Percentiles rank a stretch among this genome's conserved stretches.
Evolutionary conservation across 2,888 invertebrate genomes (phyloP).

Genomic region (Auanema sp.): DNA sequence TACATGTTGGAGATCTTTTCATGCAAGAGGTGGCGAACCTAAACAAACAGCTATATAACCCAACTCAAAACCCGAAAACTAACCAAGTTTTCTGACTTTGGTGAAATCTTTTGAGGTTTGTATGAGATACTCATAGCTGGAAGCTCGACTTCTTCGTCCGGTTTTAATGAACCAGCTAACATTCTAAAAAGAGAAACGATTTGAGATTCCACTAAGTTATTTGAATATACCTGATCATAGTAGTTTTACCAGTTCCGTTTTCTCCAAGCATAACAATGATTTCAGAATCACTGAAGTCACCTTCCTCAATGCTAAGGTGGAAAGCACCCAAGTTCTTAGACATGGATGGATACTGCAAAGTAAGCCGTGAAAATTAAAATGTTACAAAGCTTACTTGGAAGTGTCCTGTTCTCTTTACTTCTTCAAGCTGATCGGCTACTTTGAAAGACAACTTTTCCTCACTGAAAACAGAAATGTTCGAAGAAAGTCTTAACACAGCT

Average conservation of each 20-base stretch:
- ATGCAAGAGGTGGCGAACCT: constrained; percentile 85
- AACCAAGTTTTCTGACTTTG: constrained; percentile 83
- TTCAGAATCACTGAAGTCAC: constrained; percentile 98
- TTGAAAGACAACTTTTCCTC: constrained; percentile 95
- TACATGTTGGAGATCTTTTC: constrained; percentile 97
- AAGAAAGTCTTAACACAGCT: neutral
- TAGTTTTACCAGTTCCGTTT: constrained; percentile 99
- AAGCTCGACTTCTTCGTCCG: constrained; percentile 72
- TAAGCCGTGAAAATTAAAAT: neutral
- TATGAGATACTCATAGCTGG: constrained; percentile 96
- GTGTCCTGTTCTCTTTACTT: constrained; percentile 71
- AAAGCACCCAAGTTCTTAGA: constrained; percentile 74
- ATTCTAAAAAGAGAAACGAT: too few species aligned
- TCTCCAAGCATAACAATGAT: constrained; percentile 93
- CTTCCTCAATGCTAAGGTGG: constrained; percentile 78
- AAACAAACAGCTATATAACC: constrained; percentile 3
- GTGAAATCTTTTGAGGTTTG: constrained; percentile 99
- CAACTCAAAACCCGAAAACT: constrained; percentile 4
- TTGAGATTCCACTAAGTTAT: too few species aligned
- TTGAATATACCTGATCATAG: constrained; percentile 75
- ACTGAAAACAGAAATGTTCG: constrained; percentile 32
- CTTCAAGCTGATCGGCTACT: constrained; percentile 94
- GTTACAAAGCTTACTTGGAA: constrained; percentile 17
- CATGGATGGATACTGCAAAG: constrained; percentile 81
- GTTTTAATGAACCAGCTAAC: constrained; percentile 90